Evolutionary conservation across 2,888 invertebrate genomes (phyloP).

Genomic region (Volucella bombylans): DNA sequence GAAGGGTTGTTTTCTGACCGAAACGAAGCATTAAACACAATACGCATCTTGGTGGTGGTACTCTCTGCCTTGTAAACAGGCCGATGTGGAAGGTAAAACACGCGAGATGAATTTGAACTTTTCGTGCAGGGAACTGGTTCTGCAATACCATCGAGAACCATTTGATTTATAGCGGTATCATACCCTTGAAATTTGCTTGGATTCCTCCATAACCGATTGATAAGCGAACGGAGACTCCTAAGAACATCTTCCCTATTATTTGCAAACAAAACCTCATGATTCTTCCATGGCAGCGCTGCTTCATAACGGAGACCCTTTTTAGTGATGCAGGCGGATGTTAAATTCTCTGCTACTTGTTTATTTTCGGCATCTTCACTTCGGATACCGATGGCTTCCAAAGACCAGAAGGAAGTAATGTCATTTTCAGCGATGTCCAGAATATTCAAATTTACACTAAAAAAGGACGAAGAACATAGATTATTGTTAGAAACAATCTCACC

Average conservation of each 20-base stretch:
- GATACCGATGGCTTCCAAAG: conserved; percentile 12
- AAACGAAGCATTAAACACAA: too few relatives aligned
- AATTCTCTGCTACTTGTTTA: not conserved
- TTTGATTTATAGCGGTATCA: conserved; percentile 6
- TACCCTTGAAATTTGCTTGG: conserved; percentile 19
- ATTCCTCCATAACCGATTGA: not conserved
- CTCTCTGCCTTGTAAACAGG: too few relatives aligned
- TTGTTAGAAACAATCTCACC: not conserved
- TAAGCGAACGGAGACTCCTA: not conserved
- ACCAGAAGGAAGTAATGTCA: not conserved
- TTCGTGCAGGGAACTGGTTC: not conserved
- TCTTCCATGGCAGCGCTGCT: conserved; percentile 15
- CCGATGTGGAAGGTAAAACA: too few relatives aligned
- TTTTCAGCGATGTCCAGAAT: not conserved
- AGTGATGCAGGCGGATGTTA: too few relatives aligned
- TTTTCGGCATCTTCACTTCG: conserved; percentile 21
- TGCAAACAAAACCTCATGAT: not conserved
- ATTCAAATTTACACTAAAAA: not conserved
- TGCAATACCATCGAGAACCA: not conserved
- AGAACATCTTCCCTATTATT: conserved; percentile 11
- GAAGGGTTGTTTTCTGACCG: not conserved
- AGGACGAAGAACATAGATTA: not conserved
- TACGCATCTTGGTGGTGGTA: too few relatives aligned
- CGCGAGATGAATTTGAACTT: too few relatives aligned
- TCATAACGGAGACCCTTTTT: not conserved